These are phyloP conservation scores for Liposcelis brunnea DNA, from an alignment of 2,888 invertebrate species.

Conservation along the genomic window DNA sequence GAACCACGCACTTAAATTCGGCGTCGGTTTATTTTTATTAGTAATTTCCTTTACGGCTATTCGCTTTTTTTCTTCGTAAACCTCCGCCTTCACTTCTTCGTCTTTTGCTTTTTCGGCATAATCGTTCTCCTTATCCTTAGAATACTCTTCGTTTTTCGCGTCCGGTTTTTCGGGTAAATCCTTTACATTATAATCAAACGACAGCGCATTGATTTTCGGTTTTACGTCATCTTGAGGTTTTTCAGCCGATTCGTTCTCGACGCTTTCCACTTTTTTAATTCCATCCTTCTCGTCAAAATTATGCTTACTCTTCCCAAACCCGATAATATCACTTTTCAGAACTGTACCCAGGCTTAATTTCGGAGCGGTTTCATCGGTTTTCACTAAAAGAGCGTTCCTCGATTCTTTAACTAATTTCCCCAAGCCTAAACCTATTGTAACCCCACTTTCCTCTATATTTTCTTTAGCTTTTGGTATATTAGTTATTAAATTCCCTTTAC, in stretches of 20 bases:
- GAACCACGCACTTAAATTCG: slow-evolving; percentile 81
- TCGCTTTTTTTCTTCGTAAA: slow-evolving; percentile 16
- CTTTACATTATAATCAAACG: too few species aligned
- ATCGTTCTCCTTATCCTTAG: not conserved
- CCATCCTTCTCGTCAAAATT: slow-evolving; percentile 37
- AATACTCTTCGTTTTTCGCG: slow-evolving; percentile 19
- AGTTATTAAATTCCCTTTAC: slow-evolving; percentile 67
- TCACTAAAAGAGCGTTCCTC: slow-evolving; percentile 36
- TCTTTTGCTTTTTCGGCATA: slow-evolving; percentile 16
- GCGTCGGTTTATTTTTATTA: slow-evolving; percentile 41
- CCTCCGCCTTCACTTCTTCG: slow-evolving; percentile 11
- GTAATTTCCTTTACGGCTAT: not conserved
- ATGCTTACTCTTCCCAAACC: slow-evolving; percentile 34
- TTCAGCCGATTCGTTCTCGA: slow-evolving; percentile 21
- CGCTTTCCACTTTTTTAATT: slow-evolving; percentile 23
- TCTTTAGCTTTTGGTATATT: slow-evolving; percentile 42
- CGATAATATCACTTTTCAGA: slow-evolving; percentile 50
- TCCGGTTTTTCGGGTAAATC: slow-evolving; percentile 16
- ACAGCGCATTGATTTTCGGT: not conserved
- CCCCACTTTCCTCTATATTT: slow-evolving; percentile 33
- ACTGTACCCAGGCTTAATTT: slow-evolving; percentile 75
- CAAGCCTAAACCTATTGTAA: slow-evolving; percentile 32
- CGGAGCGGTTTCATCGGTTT: slow-evolving; percentile 51
- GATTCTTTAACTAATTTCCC: slow-evolving; percentile 38
- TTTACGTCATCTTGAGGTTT: slow-evolving; percentile 14